These are phyloP conservation scores for Microplitis mediator DNA, from an alignment of 1,140 invertebrate genomes.

Conservation along the genomic window DNA sequence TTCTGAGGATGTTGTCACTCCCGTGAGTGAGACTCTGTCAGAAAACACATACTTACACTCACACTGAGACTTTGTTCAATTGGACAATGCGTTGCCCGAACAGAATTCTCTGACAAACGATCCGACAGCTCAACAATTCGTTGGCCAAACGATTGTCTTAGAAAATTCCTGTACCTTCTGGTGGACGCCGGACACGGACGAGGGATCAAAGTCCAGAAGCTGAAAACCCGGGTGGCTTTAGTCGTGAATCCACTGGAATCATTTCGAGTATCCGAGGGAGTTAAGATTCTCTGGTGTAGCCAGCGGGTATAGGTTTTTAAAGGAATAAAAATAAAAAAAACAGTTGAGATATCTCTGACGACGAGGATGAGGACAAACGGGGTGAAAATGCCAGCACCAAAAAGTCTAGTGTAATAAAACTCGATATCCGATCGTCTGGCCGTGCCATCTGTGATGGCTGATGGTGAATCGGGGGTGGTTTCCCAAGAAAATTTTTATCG, in stretches of 20 bases:
- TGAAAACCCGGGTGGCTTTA: not conserved
- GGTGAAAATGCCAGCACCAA: constrained; percentile 23
- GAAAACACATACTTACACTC: not conserved
- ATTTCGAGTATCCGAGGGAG: not conserved
- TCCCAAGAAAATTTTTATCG: constrained; percentile 27
- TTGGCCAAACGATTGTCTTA: not conserved
- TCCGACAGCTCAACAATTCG: no score
- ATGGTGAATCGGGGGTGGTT: constrained; percentile 5
- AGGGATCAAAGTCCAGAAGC: constrained; percentile 18
- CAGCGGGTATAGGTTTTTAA: not conserved
- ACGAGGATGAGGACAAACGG: not conserved
- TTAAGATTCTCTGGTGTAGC: no score
- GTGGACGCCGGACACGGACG: constrained; percentile 5
- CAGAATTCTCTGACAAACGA: no score
- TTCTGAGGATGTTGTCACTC: constrained; percentile 17
- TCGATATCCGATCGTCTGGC: constrained; percentile 31
- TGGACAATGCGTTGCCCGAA: no score
- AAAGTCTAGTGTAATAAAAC: constrained; percentile 28
- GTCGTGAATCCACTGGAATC: not conserved
- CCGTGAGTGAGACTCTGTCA: not conserved
- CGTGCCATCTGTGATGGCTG: constrained; percentile 11
- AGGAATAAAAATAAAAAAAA: not conserved
- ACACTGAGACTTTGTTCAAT: no score
- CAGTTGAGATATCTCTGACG: not conserved
- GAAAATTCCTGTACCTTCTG: constrained; percentile 5